Conservation (phyloP, 1,140 invertebrate species). For the Conus betulinus region DNA sequence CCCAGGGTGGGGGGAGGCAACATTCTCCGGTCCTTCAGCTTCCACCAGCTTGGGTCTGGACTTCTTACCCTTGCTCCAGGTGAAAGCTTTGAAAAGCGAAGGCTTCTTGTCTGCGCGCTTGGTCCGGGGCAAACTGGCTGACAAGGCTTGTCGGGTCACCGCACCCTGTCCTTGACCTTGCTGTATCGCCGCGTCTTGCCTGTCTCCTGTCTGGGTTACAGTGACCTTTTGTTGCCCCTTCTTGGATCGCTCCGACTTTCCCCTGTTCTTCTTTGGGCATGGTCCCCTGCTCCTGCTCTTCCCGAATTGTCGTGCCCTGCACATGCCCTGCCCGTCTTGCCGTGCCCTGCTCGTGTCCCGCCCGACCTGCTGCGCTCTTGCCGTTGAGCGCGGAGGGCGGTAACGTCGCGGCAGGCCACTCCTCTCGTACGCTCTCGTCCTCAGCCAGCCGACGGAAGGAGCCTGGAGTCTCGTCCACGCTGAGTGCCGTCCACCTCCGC, state of each 20-base stretch:
- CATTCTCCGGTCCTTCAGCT: neutral
- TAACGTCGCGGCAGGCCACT: neutral
- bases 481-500: slow-evolving; percentile 11
- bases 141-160: neutral
- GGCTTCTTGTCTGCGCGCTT: slow-evolving; percentile 20
- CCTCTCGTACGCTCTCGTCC: neutral
- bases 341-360: neutral
- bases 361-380: neutral
- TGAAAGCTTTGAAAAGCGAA: slow-evolving; percentile 11
- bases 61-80: slow-evolving; percentile 21
- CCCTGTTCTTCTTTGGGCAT: no score
- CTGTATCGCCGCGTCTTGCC: neutral
- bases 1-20: neutral
- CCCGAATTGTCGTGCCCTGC: neutral
- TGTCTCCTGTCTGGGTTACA: neutral
- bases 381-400: neutral
- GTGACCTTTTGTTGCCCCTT: neutral
- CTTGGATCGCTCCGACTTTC: no score
- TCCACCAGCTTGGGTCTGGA: neutral
- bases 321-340: neutral
- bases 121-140: slow-evolving; percentile 20
- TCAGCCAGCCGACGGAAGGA: slow-evolving; percentile 27
- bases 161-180: neutral
- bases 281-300: neutral
- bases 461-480: slow-evolving; percentile 25